Conservation (phyloP, 2,113 vertebrate genomes). For the Carollia perspicillata region DNA sequence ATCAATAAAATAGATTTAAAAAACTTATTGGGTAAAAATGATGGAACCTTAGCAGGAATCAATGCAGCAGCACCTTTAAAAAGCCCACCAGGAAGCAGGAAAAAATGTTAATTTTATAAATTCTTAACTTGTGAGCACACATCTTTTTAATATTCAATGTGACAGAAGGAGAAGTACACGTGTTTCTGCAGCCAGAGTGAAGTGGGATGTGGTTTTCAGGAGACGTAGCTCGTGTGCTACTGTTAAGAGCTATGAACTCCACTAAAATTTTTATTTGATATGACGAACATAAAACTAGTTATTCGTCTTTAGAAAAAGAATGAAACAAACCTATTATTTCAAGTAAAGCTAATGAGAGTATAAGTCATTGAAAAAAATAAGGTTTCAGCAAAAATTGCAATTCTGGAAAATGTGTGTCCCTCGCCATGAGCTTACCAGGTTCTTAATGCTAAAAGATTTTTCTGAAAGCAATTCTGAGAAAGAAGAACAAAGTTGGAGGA, state of each 20-base stretch:
- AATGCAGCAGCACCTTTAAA: too few species aligned
- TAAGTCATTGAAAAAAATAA: background rate
- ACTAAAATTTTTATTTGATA: background rate
- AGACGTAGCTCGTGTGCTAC: background rate
- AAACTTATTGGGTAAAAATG: too few species aligned
- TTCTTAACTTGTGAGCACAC: too few species aligned
- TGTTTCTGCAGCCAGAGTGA: background rate
- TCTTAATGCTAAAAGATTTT: background rate
- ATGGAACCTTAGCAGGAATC: too few species aligned
- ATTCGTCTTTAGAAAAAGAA: background rate
- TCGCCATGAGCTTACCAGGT: background rate
- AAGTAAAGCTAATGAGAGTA: background rate
- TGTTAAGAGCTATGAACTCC: background rate
- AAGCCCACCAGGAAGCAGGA: too few species aligned
- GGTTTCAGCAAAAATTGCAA: background rate
- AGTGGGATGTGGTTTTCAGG: background rate
- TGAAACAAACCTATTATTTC: background rate
- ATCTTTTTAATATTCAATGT: too few species aligned
- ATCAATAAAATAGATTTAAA: too few species aligned
- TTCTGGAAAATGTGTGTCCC: background rate
- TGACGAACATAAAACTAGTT: background rate
- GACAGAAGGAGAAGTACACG: too few species aligned
- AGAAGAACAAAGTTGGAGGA: too few species aligned
- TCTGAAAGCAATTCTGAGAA: too few species aligned
- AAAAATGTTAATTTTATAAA: too few species aligned